Conservation (phyloP, 2,113 vertebrate genomes). For the Silurus asotus region DNA sequence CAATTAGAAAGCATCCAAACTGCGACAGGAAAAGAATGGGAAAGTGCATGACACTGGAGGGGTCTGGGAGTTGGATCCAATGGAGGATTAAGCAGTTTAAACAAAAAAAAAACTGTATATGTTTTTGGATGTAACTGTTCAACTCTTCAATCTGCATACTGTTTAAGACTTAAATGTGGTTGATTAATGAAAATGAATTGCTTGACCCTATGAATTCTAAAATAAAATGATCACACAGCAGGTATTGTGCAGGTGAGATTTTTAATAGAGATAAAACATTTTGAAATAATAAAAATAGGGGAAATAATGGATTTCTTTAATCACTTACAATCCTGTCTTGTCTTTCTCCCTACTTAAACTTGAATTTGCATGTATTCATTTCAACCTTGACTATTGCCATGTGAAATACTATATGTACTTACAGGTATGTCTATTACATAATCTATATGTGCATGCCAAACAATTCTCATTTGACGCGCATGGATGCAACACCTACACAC, state of each 20-base stretch:
- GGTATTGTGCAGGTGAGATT: neutral
- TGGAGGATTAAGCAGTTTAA: neutral
- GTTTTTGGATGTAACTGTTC: neutral
- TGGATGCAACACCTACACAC: constrained; percentile 92
- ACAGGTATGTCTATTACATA: constrained; percentile 94
- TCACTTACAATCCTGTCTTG: neutral
- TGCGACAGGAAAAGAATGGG: neutral
- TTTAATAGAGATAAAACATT: neutral
- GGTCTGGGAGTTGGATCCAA: neutral
- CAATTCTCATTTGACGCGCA: constrained; percentile 85
- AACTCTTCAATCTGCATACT: neutral
- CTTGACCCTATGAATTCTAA: neutral
- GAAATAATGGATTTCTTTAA: neutral
- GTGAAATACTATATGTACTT: constrained; percentile 59
- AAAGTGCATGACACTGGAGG: neutral
- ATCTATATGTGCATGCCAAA: constrained; percentile 90
- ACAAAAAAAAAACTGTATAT: neutral
- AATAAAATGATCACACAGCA: neutral
- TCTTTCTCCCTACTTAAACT: neutral
- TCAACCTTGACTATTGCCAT: neutral
- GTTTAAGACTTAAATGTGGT: neutral
- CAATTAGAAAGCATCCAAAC: neutral
- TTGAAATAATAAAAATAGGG: neutral
- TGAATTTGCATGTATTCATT: neutral
- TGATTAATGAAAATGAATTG: neutral